These are phyloP conservation scores for Stylophora pistillata DNA, from an alignment of 64 coral and sea anemone genomes.

Conservation along the genomic window DNA sequence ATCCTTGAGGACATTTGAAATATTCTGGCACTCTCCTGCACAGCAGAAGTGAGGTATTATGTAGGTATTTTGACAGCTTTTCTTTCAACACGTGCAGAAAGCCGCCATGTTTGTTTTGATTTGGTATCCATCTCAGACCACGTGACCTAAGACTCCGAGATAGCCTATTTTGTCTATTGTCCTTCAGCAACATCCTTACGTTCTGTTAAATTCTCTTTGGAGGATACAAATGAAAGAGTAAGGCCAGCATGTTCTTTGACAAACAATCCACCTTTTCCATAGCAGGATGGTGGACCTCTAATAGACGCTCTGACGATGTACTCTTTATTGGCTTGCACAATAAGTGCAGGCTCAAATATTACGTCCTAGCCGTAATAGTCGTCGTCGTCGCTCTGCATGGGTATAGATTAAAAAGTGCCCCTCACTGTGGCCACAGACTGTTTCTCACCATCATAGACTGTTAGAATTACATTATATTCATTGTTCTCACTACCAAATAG, in stretches of 20 bases:
- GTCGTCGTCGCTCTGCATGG: not conserved
- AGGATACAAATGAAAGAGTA: slow-evolving; percentile 13
- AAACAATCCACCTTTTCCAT: not conserved
- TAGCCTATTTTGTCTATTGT: slow-evolving; percentile 62
- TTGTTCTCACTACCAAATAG: slow-evolving; percentile 22
- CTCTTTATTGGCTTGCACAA: not conserved
- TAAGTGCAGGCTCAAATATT: not conserved
- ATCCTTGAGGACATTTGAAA: slow-evolving; percentile 16
- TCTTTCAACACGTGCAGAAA: slow-evolving; percentile 30
- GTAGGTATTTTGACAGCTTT: too few species aligned
- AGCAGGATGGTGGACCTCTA: slow-evolving; percentile 12
- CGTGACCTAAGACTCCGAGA: slow-evolving; percentile 21
- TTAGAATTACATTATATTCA: not conserved
- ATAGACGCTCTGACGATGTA: not conserved
- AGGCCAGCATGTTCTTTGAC: not conserved
- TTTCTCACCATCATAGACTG: not conserved
- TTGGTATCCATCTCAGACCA: slow-evolving; percentile 36
- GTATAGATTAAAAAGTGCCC: not conserved
- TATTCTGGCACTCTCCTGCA: slow-evolving; percentile 23
- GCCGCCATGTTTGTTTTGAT: slow-evolving; percentile 41
- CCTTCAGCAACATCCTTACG: not conserved
- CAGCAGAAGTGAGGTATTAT: slow-evolving; percentile 51
- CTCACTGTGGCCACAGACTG: not conserved
- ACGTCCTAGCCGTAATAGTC: slow-evolving; percentile 17
- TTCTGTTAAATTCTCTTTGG: too few species aligned